phyloP scores from a whole-genome alignment of 2,797 vertebrate species.

The Fringilla coelebs region DNA sequence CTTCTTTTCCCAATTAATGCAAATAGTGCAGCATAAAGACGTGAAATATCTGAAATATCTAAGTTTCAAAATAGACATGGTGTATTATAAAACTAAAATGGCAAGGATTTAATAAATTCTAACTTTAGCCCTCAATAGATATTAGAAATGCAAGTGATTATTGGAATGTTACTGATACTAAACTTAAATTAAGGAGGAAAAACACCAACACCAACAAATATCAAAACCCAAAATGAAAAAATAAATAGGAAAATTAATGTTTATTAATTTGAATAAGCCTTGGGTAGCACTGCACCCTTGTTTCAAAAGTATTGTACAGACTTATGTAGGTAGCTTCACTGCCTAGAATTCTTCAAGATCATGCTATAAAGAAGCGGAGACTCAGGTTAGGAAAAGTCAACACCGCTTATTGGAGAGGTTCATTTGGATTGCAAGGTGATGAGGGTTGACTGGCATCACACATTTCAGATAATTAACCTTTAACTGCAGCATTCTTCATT shows the following conservation, averaged over 20 bases:
- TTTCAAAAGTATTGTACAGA: not conserved
- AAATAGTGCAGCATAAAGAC: not conserved
- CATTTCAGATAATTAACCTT: not conserved
- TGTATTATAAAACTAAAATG: not conserved
- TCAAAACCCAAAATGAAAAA: not conserved
- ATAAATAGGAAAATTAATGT: fast-evolving
- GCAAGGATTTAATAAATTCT: not conserved
- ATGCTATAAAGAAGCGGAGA: not conserved
- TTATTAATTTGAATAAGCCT: not conserved
- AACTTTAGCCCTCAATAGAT: not conserved
- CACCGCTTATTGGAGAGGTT: not conserved
- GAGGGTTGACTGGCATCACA: not conserved
- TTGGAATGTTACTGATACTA: not conserved
- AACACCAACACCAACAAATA: not conserved
- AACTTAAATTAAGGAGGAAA: not conserved
- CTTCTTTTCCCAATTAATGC: not conserved
- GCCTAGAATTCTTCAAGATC: not conserved
- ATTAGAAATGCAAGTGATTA: not conserved
- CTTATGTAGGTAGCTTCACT: not conserved
- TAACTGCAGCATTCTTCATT: not conserved
- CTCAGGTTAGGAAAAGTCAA: not conserved
- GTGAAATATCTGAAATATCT: not conserved
- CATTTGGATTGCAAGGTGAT: not conserved
- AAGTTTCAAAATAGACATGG: not conserved
- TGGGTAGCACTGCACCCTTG: fast-evolving